These are phyloP conservation scores for Micoletzkya japonica DNA, from an alignment of 2,888 invertebrate species.

Conservation along the genomic window DNA sequence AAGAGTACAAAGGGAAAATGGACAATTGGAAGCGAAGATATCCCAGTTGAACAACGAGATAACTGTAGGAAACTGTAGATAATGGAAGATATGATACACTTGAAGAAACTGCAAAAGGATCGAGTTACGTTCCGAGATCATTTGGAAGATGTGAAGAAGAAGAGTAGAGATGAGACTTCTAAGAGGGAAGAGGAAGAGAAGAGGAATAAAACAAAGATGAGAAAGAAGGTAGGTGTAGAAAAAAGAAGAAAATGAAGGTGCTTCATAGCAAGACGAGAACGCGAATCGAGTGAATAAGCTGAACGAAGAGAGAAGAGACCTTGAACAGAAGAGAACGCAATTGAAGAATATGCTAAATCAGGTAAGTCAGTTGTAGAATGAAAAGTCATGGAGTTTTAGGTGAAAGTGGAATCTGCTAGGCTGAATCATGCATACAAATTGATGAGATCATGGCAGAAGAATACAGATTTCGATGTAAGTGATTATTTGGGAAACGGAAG, in stretches of 20 bases:
- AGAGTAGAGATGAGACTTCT: conserved; percentile 13
- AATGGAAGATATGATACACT: not conserved
- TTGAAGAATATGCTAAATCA: not conserved
- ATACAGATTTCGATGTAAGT: conserved; percentile 19
- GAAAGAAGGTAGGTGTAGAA: not conserved
- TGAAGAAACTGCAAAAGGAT: conserved; percentile 20
- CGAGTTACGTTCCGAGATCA: conserved; percentile 9
- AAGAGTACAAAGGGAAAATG: conserved; percentile 22
- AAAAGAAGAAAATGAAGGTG: not conserved
- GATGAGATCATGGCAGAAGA: conserved; percentile 21
- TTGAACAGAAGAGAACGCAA: conserved; percentile 5
- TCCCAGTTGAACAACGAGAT: not conserved
- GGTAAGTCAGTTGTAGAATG: too few species aligned
- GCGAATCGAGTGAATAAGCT: not conserved
- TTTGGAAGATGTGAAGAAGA: conserved; percentile 6
- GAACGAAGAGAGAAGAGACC: conserved; percentile 6
- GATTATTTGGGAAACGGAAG: not conserved
- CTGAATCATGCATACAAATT: conserved; percentile 15
- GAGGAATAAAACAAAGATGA: conserved; percentile 3
- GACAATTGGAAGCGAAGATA: conserved; percentile 13
- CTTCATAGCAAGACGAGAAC: not conserved
- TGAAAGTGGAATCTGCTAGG: conserved; percentile 3
- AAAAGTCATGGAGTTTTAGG: too few species aligned
- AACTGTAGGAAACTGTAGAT: not conserved
- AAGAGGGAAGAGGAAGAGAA: conserved; percentile 3